Conservation (phyloP, 2,888 invertebrate species). For the Himalopsyche tibetana region DNA sequence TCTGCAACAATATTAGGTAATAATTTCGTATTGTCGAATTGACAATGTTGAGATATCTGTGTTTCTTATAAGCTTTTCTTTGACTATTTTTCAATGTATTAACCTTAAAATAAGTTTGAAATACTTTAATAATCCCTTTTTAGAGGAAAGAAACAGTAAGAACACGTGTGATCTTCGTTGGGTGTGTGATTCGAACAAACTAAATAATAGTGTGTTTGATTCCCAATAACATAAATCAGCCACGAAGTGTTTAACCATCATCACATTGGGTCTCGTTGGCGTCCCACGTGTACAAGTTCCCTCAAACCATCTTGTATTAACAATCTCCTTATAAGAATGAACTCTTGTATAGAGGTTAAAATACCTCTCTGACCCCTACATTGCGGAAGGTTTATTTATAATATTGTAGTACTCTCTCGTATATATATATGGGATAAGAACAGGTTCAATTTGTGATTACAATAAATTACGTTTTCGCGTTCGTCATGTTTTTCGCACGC, state of each 20-base stretch:
- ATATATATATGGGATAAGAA: constrained; percentile 52
- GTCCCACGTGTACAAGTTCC: constrained; percentile 58
- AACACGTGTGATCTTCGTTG: constrained; percentile 1
- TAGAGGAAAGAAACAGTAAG: no score
- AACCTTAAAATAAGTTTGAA: no score
- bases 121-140: no score
- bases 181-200: neutral
- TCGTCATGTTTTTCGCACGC: constrained; percentile 52
- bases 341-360: constrained; percentile 59
- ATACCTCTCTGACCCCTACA: constrained; percentile 59
- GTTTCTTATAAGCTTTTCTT: no score
- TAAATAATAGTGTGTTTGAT: constrained; percentile 44
- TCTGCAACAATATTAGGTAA: no score
- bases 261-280: constrained; percentile 47
- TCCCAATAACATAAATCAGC: constrained; percentile 51
- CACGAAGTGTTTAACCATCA: constrained; percentile 49
- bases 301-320: constrained; percentile 58
- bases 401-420: constrained; percentile 42
- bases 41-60: no score
- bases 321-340: constrained; percentile 62
- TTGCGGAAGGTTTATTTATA: constrained; percentile 53
- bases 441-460: constrained; percentile 61
- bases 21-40: no score
- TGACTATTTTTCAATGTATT: no score
- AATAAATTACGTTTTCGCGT: constrained; percentile 56